Conservation (phyloP, 2,113 vertebrate genomes). For the Plecturocebus donacophilus region DNA sequence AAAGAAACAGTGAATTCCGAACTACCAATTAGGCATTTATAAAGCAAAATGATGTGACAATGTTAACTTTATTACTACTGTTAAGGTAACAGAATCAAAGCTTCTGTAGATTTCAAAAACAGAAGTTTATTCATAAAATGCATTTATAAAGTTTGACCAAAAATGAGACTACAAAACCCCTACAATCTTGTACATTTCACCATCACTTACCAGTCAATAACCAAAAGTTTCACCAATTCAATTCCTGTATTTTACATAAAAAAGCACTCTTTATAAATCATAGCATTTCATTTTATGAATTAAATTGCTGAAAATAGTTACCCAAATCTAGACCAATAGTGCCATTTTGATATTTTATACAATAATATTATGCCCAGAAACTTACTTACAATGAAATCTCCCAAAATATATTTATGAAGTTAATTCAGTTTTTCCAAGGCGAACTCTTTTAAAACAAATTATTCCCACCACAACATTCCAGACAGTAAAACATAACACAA, state of each 20-base stretch:
- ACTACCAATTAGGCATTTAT: not conserved
- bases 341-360: not conserved
- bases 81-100: slow-evolving; percentile 14
- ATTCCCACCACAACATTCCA: not conserved
- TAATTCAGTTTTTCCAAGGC: slow-evolving; percentile 28
- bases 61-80: not conserved
- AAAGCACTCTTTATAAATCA: slow-evolving; percentile 20
- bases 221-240: slow-evolving; percentile 30
- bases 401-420: not conserved
- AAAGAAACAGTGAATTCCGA: not conserved
- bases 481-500: not conserved
- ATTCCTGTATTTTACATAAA: not conserved
- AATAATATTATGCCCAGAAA: not conserved
- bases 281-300: slow-evolving; percentile 37
- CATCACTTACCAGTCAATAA: not conserved
- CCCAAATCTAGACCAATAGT: not conserved
- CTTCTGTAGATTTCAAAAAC: slow-evolving; percentile 25
- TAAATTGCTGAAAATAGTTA: not conserved
- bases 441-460: slow-evolving; percentile 34
- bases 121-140: slow-evolving; percentile 70
- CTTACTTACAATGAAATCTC: slow-evolving; percentile 27
- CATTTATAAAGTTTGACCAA: slow-evolving; percentile 44
- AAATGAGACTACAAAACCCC: not conserved
- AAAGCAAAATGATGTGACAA: not conserved
- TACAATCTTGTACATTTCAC: not conserved